A percentile compares a stretch with the other conserved stretches of the same genome.
phyloP scores from a whole-genome alignment of 2,888 invertebrate species.

The Galeopsomyia nigrocyanea region DNA sequence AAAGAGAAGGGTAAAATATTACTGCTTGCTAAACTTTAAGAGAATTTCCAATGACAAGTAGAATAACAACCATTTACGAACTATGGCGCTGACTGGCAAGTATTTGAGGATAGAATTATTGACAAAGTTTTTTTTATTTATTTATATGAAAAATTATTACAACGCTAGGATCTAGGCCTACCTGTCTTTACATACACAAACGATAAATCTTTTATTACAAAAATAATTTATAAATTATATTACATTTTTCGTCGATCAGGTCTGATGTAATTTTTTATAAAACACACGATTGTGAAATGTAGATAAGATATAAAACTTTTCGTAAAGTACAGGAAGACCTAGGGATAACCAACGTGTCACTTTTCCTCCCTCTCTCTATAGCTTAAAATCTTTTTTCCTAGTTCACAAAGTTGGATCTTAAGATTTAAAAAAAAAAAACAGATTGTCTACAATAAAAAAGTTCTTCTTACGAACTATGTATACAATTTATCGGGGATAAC shows the following conservation, averaged over 20 bases:
- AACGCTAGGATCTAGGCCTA: slow-evolving; percentile 58
- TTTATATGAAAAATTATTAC: slow-evolving; percentile 67
- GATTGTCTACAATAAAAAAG: slow-evolving; percentile 19
- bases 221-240: slow-evolving; percentile 18
- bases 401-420: neutral
- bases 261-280: neutral
- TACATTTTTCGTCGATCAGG: neutral
- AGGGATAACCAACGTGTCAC: slow-evolving; percentile 34
- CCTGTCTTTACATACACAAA: slow-evolving; percentile 36
- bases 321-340: slow-evolving; percentile 41
- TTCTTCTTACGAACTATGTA: slow-evolving; percentile 31
- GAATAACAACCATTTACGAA: too few species aligned
- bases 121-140: slow-evolving; percentile 67
- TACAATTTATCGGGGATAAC: slow-evolving; percentile 22
- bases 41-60: too few species aligned
- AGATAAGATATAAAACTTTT: neutral
- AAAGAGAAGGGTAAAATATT: too few species aligned
- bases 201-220: neutral
- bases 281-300: neutral
- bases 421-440: neutral
- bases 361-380: slow-evolving; percentile 8
- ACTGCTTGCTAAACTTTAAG: too few species aligned
- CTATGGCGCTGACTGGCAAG: too few species aligned
- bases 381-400: neutral
- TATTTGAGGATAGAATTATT: slow-evolving; percentile 52